Conservation (phyloP, 2,888 invertebrate species). For the Synanthedon vespiformis region DNA sequence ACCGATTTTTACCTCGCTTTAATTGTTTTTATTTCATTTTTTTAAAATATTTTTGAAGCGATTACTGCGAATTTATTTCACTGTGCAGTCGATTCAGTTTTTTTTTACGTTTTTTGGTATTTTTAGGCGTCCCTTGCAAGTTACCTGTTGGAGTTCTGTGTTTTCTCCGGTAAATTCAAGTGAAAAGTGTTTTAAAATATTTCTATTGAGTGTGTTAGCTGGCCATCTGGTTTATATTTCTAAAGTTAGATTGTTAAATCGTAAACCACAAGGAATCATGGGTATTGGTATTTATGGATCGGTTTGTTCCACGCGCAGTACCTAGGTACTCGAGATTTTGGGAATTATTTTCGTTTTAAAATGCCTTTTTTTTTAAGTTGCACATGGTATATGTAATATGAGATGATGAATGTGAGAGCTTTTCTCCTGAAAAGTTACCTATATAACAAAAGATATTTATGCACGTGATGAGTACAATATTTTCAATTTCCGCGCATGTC, state of each 20-base stretch:
- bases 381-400: too few species aligned
- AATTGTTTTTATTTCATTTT: too few species aligned
- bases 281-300: conserved; percentile 43
- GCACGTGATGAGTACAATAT: conserved; percentile 22
- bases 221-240: conserved; percentile 68
- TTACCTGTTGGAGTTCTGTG: background rate
- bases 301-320: conserved; percentile 19
- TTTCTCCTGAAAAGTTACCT: too few species aligned
- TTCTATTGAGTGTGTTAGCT: conserved; percentile 55
- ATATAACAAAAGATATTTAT: conserved; percentile 1
- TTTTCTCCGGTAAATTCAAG: background rate
- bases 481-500: conserved; percentile 47
- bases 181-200: conserved; percentile 23
- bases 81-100: too few species aligned
- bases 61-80: too few species aligned
- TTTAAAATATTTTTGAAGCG: too few species aligned
- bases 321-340: too few species aligned
- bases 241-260: conserved; percentile 69
- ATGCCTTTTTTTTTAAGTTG: too few species aligned
- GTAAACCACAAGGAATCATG: conserved; percentile 60
- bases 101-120: background rate
- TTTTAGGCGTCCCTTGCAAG: background rate
- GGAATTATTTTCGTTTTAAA: too few species aligned
- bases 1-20: too few species aligned
- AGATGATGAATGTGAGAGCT: too few species aligned